Evolutionary conservation across 2,797 vertebrate genomes (phyloP), one percentile per base, ranked within the genome.

Genomic region (Threskiornis aethiopicus): DNA sequence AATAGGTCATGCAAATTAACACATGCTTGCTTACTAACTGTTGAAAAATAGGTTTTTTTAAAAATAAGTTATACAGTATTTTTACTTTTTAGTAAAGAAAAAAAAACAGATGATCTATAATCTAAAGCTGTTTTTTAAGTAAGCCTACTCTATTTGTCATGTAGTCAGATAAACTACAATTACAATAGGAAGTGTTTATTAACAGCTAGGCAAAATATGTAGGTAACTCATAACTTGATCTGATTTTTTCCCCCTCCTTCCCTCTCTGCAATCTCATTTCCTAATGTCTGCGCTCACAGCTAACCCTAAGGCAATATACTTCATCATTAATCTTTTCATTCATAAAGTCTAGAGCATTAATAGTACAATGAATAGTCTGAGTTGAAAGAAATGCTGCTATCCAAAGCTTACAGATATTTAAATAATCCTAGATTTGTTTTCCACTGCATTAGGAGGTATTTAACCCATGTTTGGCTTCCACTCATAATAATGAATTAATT

Each of bases 1-100:
- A 96, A 91, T 86, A 93, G 90, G 91, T 95, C 83, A 96, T 47
- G 69, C 8, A 91, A 91, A 93, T 96, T 89, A 96, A 69, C 21
- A 82, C 77, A 80, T 0, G 1, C 44, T 95, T 96, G 37, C 25
- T 96, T 67, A 86, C 33, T 20, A 87, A 51, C 70, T 91, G 83
- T 54, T 79, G 71, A 79, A 78, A 96, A 94, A 29, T 26, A 46
- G 19, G 17, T 78, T 94, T 62, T 61, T 49, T 79, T 92, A 65
- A 66, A 91, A 94, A 83, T 37, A 25, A 35, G 5, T 54, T 71
- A 14, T 39, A 39, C 11, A 42, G 19, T 61, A 52, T 35, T 42
- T 82, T 87, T 75, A 7, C 4, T 21, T 90, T 88, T 90, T 25
- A 58, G 10, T 72, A 51, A 33, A 61, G 20, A 46, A 17, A 17